Conservation (phyloP, 2,888 invertebrate genomes). For the Drosophila fungiperda region DNA sequence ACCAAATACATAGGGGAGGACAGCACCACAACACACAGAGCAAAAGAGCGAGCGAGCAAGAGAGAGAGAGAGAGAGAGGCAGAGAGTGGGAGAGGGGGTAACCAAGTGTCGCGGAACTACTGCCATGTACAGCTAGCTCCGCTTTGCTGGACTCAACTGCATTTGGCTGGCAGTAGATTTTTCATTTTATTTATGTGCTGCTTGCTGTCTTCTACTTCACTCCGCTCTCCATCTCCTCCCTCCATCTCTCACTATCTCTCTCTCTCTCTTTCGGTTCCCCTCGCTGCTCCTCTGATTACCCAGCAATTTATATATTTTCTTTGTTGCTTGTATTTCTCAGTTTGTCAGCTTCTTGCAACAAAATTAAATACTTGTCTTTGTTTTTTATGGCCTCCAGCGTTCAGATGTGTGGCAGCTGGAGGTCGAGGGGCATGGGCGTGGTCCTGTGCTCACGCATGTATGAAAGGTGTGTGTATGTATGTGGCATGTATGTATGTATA, state of each 20-base stretch:
- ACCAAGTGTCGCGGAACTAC: conserved; percentile 55
- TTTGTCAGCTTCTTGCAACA: conserved; percentile 68
- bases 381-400: conserved; percentile 53
- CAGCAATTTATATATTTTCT: conserved; percentile 18
- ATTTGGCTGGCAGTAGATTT: conserved; percentile 80
- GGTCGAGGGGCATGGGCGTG: conserved; percentile 30
- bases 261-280: background rate
- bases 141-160: conserved; percentile 61
- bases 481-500: conserved; percentile 44
- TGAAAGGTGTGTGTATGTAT: background rate
- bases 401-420: background rate
- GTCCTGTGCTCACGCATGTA: conserved; percentile 22
- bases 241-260: background rate
- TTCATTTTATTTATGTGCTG: conserved; percentile 81
- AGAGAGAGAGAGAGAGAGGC: background rate
- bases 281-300: conserved; percentile 24
- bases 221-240: background rate
- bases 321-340: conserved; percentile 52
- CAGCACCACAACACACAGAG: conserved; percentile 15
- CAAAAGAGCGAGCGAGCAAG: background rate
- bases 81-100: conserved; percentile 28
- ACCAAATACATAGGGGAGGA: conserved; percentile 46
- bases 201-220: conserved; percentile 30
- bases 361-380: conserved; percentile 81
- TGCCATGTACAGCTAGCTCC: conserved; percentile 44